These are phyloP conservation scores for Brenthis hecate DNA, from an alignment of 2,888 invertebrate species.

Conservation along the genomic window DNA sequence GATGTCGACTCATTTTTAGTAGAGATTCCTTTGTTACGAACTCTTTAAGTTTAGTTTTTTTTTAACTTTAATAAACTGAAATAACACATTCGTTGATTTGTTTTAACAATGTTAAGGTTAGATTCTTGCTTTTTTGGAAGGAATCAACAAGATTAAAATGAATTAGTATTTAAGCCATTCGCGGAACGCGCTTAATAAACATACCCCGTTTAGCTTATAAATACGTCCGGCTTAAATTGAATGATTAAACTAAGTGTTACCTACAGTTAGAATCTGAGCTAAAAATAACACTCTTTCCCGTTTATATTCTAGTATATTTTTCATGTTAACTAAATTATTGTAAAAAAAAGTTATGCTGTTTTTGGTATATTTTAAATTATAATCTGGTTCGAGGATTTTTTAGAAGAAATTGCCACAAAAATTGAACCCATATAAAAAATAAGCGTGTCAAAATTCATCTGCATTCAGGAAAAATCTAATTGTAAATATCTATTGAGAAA, in stretches of 20 bases:
- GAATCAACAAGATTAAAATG: constrained; percentile 22
- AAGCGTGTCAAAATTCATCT: too few species aligned
- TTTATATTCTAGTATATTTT: not conserved
- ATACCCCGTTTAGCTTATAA: constrained; percentile 24
- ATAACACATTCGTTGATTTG: constrained; percentile 5
- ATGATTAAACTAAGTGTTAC: constrained; percentile 23
- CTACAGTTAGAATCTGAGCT: not conserved
- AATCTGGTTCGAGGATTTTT: too few species aligned
- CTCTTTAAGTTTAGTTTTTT: too few species aligned
- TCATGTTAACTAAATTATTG: not conserved
- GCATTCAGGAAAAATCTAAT: too few species aligned
- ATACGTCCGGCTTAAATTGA: constrained; percentile 26
- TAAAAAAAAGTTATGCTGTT: too few species aligned
- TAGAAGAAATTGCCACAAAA: too few species aligned
- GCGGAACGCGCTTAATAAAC: constrained; percentile 23
- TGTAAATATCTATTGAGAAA: too few species aligned
- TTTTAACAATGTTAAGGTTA: constrained; percentile 1
- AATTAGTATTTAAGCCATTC: constrained; percentile 26
- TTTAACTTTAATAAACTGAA: not conserved
- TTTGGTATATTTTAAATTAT: too few species aligned
- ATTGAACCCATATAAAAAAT: too few species aligned
- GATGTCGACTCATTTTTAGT: too few species aligned
- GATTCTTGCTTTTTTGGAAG: constrained; percentile 11
- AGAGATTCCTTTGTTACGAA: too few species aligned
- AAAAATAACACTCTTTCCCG: not conserved